Evolutionary conservation across 1,140 invertebrate species (phyloP), one percentile per base, ranked within the genome.

Genomic region (Macrotrachela quadricornifera): DNA sequence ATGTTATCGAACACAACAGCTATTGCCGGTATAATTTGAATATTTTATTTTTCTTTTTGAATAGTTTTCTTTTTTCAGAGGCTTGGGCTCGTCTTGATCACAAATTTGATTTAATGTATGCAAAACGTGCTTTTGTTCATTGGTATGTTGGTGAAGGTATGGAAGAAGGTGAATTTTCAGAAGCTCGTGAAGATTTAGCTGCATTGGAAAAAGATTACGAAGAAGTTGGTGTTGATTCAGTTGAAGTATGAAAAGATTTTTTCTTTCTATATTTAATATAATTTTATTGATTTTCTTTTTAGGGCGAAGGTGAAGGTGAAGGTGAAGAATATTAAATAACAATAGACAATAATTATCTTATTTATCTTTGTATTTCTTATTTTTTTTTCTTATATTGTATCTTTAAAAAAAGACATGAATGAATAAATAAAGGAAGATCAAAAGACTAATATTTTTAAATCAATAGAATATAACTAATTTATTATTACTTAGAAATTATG

Each of bases 1-100:
- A 82, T 82, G 79, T 75, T 83, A 71, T 79, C 78, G 60, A 83
- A 83, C 73, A 82, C 80, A 52, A 82, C 80, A 15, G 80, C 80
- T 52, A 81, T 82, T 59, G 78, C 78, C 21, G 21, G 21, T 30
- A 30, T 30, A 8, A 30, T 4, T 30, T 30, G 21, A 30, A 30
- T 30, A 30, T 4, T 30, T 30, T 8, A 30, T 30, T 30, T 30
- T 30, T 30, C 2, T 30, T 30, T 2, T 4, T 4, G 2, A 4
- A 30, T 30, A 30, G 2, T 30, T 30, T 30, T 30, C 8, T 30
- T 30, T 30, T 30, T 30, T 4, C 21, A 46, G 79, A 81, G 61
- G 80, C 80, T 14, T 83, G 80, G 80, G 77, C 77, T 46, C 74
- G 80, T 57, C 66, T 83, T 46, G 79, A 57, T 41, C 57, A 58